Evolutionary conservation across 2,888 invertebrate genomes (phyloP).

Genomic region (Cataglyphis rosenhaueri): DNA sequence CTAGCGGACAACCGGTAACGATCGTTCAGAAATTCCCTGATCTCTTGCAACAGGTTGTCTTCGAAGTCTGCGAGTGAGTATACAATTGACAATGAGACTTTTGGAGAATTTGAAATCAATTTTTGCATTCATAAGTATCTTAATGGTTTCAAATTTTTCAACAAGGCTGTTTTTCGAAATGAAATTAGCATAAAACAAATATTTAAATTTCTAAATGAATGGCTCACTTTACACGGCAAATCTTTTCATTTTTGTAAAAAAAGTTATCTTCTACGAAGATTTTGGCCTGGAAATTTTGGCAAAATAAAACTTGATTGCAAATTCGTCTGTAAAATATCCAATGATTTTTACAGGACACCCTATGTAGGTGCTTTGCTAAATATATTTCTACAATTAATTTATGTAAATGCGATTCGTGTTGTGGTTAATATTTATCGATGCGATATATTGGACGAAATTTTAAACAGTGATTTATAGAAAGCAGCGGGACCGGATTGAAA

Average conservation of each 20-base stretch:
- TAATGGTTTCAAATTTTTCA: conserved; percentile 21
- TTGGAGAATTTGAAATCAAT: background rate
- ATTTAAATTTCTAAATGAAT: background rate
- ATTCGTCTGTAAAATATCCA: background rate
- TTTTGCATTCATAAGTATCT: background rate
- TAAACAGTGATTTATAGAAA: conserved; percentile 37
- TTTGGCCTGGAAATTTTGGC: background rate
- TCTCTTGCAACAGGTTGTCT: conserved; percentile 95
- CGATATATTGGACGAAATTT: conserved; percentile 32
- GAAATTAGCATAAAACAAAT: background rate
- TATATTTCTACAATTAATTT: conserved; percentile 30
- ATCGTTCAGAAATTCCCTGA: conserved; percentile 98
- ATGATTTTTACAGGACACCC: background rate
- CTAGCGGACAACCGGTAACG: conserved; percentile 96
- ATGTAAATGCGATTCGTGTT: conserved; percentile 32
- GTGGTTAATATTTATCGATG: conserved; percentile 23
- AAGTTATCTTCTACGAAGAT: background rate
- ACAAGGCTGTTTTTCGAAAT: background rate
- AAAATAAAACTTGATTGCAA: background rate
- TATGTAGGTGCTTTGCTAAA: background rate
- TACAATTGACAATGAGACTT: background rate
- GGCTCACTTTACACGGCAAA: background rate
- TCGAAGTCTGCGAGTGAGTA: conserved; percentile 96
- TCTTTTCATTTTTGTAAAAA: background rate
- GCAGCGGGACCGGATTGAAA: conserved; percentile 62